Base-by-base conservation (phyloP, 2,113 vertebrate species). In the Antechinus stuartii region DNA sequence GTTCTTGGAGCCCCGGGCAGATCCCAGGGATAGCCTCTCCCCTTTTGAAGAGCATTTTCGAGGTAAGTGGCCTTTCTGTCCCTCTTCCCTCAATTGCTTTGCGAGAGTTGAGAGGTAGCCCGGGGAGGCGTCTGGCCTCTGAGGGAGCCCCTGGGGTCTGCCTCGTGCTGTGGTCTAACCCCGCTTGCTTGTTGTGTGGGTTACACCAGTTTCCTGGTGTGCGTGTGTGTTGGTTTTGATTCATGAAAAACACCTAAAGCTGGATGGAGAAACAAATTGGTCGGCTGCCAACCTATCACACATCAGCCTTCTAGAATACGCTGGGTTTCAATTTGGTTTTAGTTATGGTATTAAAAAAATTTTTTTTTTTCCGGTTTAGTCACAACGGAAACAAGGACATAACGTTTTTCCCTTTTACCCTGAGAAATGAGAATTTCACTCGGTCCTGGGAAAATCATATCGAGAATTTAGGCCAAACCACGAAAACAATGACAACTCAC, bases 21-120 rank as follows among this genome's bases (percentile, higher is more conserved):
- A 95, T 24, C 49, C 50, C 89, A 84, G 91, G 93, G 95, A 84
- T 42, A 91, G 92, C 47, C 84, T 76, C 5, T 0, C 57, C 30
- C 57, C 49, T 53, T n/a, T 92, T 91, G 96, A 94, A 96, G 94
- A 97, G 54, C 92, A 91, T 56, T 95, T 94, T 76, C 96, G 97
- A 98, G 98, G 98, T 98, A 97, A 97, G 98, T 97, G 68, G 11
- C 89, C 68, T 93, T 96, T 97, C 92, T 91, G 27, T 54, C 68
- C 3, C 0, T 53, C 68, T 50, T 91, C 91, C 96, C 94, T 91
- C 42, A 92, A 68, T 94, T 93, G 50, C 89, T 97, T 94, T 96
- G 91, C 94, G 54, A 5, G 92, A 93, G 54, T 92, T 93, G 50
- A 95, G 90, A 76, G 27, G 89, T 91, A 89, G 25, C 52, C 90